phyloP scores from a whole-genome alignment of 2,888 invertebrate species.

The Eremobia ochroleuca region DNA sequence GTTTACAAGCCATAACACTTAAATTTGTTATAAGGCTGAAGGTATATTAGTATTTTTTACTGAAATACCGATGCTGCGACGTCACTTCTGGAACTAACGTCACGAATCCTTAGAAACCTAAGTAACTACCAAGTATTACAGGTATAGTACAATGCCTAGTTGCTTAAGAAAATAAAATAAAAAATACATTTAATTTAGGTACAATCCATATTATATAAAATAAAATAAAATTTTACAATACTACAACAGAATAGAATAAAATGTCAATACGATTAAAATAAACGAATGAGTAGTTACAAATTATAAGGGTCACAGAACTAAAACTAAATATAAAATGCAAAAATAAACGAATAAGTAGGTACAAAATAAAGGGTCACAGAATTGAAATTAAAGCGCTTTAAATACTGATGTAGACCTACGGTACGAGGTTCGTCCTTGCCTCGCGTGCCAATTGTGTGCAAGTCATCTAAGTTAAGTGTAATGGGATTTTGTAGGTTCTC shows the following conservation, averaged over 20 bases:
- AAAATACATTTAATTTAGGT: too few species aligned
- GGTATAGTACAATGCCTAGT: neutral
- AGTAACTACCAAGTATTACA: neutral
- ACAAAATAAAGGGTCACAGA: neutral
- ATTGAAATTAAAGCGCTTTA: neutral
- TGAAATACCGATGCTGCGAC: neutral
- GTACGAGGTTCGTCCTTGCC: neutral
- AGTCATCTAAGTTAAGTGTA: slow-evolving; percentile 51
- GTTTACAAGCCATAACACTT: neutral
- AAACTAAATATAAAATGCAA: neutral
- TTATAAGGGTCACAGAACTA: neutral
- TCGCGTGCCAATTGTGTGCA: slow-evolving; percentile 39
- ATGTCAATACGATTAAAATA: neutral
- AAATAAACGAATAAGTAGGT: neutral
- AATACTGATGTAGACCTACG: neutral
- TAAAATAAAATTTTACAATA: neutral
- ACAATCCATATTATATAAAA: neutral
- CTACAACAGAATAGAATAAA: neutral
- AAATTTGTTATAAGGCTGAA: neutral
- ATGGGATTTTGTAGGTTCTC: slow-evolving; percentile 48
- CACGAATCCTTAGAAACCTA: neutral
- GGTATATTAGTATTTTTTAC: neutral
- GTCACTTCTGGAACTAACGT: neutral
- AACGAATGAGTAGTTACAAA: neutral
- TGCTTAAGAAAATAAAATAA: too few species aligned